A percentile compares a stretch with the other conserved stretches of the same genome.
Conservation (phyloP, 2,797 vertebrate species). For the Clarias platycephalus region DNA sequence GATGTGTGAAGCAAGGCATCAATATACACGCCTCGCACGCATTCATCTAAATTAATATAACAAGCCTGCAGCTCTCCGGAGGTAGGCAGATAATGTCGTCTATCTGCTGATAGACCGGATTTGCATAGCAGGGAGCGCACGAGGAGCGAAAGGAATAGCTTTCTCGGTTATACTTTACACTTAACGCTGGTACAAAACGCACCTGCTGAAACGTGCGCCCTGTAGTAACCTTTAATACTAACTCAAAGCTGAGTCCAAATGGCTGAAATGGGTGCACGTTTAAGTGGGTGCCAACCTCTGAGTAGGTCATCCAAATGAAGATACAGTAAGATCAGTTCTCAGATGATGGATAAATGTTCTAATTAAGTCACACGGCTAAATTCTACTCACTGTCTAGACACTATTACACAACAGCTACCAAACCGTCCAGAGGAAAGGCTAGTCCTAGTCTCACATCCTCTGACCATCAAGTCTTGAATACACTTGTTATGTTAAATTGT, state of each 20-base stretch:
- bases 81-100: conserved; percentile 40
- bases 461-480: neutral
- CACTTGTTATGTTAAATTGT: too few species aligned
- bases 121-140: neutral
- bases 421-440: neutral
- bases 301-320: neutral
- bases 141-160: conserved; percentile 33
- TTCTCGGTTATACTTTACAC: conserved; percentile 15
- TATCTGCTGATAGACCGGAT: conserved; percentile 12
- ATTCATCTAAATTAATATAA: conserved; percentile 48
- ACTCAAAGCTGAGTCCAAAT: neutral
- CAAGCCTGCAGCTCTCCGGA: conserved; percentile 41
- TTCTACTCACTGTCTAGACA: neutral
- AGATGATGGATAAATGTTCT: neutral
- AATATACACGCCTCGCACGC: conserved; percentile 33
- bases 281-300: neutral
- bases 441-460: neutral
- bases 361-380: neutral
- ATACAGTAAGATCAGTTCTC: neutral
- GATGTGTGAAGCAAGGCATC: conserved; percentile 35
- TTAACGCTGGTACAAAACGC: conserved; percentile 8
- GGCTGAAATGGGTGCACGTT: neutral
- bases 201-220: neutral
- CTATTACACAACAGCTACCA: neutral
- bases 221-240: neutral